Conservation (phyloP, 2,113 vertebrate genomes). For the Lophochroa leadbeateri region DNA sequence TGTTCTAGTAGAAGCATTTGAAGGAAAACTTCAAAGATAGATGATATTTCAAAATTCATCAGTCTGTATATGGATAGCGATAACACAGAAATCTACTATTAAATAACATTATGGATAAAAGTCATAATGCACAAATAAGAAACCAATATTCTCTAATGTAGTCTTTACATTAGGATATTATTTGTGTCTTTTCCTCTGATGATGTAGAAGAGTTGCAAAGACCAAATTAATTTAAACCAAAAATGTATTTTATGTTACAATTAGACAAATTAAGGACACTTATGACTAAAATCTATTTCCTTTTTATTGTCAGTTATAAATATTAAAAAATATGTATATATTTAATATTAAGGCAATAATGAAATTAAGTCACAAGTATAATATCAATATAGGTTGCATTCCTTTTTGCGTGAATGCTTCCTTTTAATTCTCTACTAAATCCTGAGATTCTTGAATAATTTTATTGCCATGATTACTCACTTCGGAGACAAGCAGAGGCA, state of each 20-base stretch:
- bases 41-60: background rate
- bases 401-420: background rate
- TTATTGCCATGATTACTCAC: background rate
- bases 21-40: background rate
- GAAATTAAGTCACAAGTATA: background rate
- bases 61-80: background rate
- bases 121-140: background rate
- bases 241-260: background rate
- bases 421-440: slow-evolving; percentile 5
- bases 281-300: background rate
- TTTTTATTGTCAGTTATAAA: background rate
- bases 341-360: background rate
- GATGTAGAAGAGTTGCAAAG: background rate
- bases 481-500: background rate
- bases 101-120: background rate
- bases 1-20: background rate
- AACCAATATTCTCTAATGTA: background rate
- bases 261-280: background rate
- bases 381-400: background rate
- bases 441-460: background rate
- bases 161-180: background rate
- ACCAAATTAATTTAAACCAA: background rate
- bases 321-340: background rate
- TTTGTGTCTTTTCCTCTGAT: background rate
- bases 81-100: background rate